Conservation (phyloP, 2,113 vertebrate species). For the Lepidothrix coronata region DNA sequence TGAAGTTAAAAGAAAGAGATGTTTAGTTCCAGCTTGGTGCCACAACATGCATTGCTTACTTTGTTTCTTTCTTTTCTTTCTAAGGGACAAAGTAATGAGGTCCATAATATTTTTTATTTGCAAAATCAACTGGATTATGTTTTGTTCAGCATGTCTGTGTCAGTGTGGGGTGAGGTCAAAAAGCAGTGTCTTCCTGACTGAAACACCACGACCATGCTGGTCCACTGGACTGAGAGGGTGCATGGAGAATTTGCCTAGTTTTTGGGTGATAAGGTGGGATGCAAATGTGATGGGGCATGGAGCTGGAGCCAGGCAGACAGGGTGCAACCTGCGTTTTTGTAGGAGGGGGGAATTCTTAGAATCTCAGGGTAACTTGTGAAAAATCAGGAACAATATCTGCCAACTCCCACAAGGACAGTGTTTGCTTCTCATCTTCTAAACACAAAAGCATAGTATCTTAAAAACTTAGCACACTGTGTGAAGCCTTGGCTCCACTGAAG, state of each 20-base stretch:
- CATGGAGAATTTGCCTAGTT: neutral
- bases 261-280: neutral
- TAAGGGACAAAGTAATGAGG: neutral
- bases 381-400: neutral
- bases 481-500: neutral
- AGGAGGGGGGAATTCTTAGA: neutral
- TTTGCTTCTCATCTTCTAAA: neutral
- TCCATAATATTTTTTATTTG: neutral
- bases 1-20: conserved; percentile 32
- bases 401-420: neutral
- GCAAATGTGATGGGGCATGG: neutral
- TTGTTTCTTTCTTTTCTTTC: neutral
- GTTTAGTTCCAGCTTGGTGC: conserved; percentile 25
- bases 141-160: neutral
- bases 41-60: neutral
- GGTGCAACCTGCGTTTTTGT: fast-evolving
- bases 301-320: neutral
- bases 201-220: neutral
- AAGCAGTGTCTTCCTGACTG: fast-evolving
- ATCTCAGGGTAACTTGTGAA: neutral
- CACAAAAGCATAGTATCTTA: neutral
- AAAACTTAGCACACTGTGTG: neutral
- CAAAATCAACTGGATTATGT: neutral
- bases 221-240: neutral
- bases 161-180: neutral